phyloP scores from a whole-genome alignment of 2,113 vertebrate species.

The Meriones unguiculatus region DNA sequence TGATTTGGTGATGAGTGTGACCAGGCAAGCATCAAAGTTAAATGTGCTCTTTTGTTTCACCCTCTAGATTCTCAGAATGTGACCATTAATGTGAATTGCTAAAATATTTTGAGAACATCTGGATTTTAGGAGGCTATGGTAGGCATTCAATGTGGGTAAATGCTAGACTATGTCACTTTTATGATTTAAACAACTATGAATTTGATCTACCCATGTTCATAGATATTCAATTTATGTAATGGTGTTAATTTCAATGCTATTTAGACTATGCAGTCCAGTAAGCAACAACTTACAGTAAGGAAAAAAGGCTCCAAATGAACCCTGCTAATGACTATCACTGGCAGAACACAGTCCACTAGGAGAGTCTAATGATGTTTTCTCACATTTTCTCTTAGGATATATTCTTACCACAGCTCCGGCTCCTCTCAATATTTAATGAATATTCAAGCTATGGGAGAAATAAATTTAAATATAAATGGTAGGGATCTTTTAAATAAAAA shows the following conservation, averaged over 20 bases:
- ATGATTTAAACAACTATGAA: conserved; percentile 5
- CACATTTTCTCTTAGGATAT: conserved; percentile 30
- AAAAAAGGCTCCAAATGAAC: not conserved
- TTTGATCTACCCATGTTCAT: not conserved
- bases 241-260: not conserved
- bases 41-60: not conserved
- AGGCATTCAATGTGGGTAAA: not conserved
- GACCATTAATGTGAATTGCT: not conserved
- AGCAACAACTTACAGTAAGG: not conserved
- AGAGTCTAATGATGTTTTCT: not conserved
- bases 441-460: conserved; percentile 40
- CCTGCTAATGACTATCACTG: not conserved
- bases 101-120: not conserved
- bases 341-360: not conserved
- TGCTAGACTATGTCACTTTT: not conserved
- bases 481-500: conserved; percentile 59
- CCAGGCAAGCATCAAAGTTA: not conserved
- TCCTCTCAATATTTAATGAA: conserved; percentile 57
- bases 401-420: not conserved
- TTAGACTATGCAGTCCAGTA: not conserved
- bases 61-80: not conserved
- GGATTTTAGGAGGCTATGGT: not conserved
- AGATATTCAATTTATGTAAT: not conserved
- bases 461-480: conserved; percentile 60
- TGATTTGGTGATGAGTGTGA: not conserved